Conservation (phyloP, 2,797 vertebrate species). For the Microctenopoma lineatum region DNA sequence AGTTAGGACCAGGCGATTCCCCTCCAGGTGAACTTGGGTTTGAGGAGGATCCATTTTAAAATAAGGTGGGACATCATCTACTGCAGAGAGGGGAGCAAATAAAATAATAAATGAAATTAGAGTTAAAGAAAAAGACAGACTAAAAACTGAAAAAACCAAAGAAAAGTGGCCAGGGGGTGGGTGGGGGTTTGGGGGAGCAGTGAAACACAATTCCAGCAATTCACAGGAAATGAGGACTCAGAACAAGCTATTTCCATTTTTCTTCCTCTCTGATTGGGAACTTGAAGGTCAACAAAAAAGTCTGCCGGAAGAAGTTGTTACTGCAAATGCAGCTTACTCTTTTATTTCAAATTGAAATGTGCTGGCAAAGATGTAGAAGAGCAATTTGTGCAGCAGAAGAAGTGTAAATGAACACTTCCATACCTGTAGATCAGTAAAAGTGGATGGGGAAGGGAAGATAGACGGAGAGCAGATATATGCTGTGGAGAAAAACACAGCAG, state of each 20-base stretch:
- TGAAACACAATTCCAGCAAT: conserved; percentile 59
- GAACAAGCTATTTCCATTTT: conserved; percentile 74
- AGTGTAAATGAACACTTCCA: conserved; percentile 77
- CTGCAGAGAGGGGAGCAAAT: conserved; percentile 13
- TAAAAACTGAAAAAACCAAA: conserved; percentile 12
- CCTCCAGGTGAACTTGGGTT: conserved; percentile 95
- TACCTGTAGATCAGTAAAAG: conserved; percentile 65
- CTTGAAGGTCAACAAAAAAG: conserved; percentile 78
- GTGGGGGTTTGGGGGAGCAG: neutral
- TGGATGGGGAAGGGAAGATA: conserved; percentile 23
- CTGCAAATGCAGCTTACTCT: conserved; percentile 68
- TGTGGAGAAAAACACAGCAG: conserved; percentile 57
- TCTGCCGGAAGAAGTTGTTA: conserved; percentile 69
- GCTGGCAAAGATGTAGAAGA: conserved; percentile 71
- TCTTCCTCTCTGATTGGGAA: conserved; percentile 74
- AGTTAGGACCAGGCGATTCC: conserved; percentile 96
- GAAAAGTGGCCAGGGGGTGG: too few species aligned
- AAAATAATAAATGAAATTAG: too few species aligned
- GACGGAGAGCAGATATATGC: conserved; percentile 51
- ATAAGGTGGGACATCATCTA: conserved; percentile 95
- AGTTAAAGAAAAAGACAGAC: neutral
- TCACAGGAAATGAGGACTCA: conserved; percentile 63
- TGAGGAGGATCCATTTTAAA: conserved; percentile 96
- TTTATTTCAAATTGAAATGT: conserved; percentile 77
- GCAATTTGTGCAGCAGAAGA: conserved; percentile 74